Base-by-base conservation (phyloP, 2,797 vertebrate genomes). In the Lemur catta region DNA sequence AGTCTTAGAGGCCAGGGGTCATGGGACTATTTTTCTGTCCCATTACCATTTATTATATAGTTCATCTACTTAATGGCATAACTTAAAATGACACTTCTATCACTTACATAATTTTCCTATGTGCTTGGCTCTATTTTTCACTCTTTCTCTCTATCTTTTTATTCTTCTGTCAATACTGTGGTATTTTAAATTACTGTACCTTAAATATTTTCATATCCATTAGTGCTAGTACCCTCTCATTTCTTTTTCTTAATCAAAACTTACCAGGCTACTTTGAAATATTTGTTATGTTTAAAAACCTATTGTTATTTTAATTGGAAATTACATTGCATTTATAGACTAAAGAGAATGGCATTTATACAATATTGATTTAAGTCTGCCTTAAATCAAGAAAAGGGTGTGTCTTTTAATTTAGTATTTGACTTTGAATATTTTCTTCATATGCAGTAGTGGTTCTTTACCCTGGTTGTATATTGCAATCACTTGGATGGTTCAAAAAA, bases 151-250 rank as follows among this genome's bases (percentile, higher is more conserved):
- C 26, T 15, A 10, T 59, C 3, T 59, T 72, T 57, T 71, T 13
- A 18, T 90, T 92, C 14, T 91, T 82, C 76, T 55, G 46, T 33
- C 20, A 84, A 59, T 26, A 46, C 18, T 35, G 20, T 55, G 6
- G 3, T 74, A 57, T 38, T 86, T 92, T 84, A 84, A 89, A 82
- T 74, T 35, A 48, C 20, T 9, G 2, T 6, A 89, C 28, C 38
- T 95, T 93, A 78, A 81, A 35, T 43, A 12, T 61, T 92, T 96
- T 92, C 72, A 81, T 61, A 71, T 72, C 48, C 33, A 85, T 65
- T 65, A 80, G 18, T 69, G 65, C 24, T 72, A 95, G 4, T 65
- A 24, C 20, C 61, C 28, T 80, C 13, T 92, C n/a, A 87, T 92
- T 82, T 87, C 6, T 63, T 63, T 95, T 76, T 59, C 55, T 93